These are phyloP conservation scores for Syrrhaptes paradoxus DNA, from an alignment of 2,113 vertebrate genomes.

Conservation along the genomic window DNA sequence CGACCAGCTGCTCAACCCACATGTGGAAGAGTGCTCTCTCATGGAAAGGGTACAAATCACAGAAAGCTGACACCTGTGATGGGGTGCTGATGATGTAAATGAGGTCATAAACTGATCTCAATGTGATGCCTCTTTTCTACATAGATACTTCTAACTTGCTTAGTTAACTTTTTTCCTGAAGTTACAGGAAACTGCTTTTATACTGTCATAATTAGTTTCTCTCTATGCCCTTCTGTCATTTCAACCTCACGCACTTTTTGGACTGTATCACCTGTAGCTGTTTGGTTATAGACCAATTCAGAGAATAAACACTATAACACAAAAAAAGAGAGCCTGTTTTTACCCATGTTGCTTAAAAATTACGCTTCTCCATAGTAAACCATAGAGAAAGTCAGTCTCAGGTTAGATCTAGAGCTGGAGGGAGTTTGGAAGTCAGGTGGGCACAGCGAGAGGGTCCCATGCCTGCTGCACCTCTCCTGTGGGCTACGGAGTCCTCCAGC, in stretches of 20 bases:
- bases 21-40: background rate
- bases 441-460: background rate
- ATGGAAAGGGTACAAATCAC: background rate
- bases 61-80: background rate
- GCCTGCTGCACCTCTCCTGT: background rate
- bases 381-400: background rate
- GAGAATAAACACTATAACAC: background rate
- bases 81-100: background rate
- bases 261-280: background rate
- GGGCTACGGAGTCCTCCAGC: background rate
- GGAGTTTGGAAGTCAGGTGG: accelerated
- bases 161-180: background rate
- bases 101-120: background rate
- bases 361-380: background rate
- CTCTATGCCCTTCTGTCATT: background rate
- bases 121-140: background rate
- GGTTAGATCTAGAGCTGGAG: background rate
- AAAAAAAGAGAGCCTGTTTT: background rate
- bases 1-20: background rate
- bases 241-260: background rate
- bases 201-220: background rate
- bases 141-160: background rate
- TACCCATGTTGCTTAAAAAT: background rate
- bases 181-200: background rate
- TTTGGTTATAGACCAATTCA: background rate